Base-by-base conservation (phyloP, 2,113 vertebrate genomes). In the Lates calcarifer region DNA sequence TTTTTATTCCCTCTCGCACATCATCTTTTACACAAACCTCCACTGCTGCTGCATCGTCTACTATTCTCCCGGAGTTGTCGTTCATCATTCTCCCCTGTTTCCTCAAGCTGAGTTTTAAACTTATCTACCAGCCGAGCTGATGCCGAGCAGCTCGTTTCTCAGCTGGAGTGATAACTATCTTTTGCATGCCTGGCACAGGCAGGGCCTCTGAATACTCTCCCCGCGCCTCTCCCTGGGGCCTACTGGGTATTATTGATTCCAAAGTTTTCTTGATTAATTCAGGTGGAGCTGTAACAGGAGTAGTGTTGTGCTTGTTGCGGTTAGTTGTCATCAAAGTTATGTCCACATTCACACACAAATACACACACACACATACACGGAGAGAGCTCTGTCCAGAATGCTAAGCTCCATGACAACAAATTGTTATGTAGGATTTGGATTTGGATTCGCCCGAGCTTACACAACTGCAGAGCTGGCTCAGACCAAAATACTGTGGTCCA, bases 91-190 rank as follows among this genome's bases (percentile, higher is more conserved):
- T 56, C 33, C 24, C 53, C 45, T 14, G 47, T 80, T 90, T 88
- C 87, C 82, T 87, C 89, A 85, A 88, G 90, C 85, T 79, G 81
- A 77, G 77, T 90, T 91, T 88, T 81, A 82, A 76, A 87, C 35
- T 41, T 74, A 62, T 82, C 64, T 29, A 8, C 47, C 68, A 51
- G 72, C 61, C 29, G n/a, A 56, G 62, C 55, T 37, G 71, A 67
- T 49, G 73, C 83, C 28, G 57, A 88, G 72, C 75, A 72, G 76
- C 74, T 87, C 68, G 18, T 90, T 90, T 83, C 85, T 93, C 90
- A 91, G 85, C 75, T 14, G 57, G 86, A 75, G 81, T 31, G 89
- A 93, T 92, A 92, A 87, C 75, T 65, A 88, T 92, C 89, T 88
- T 82, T 86, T 74, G 75, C 80, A 64, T 22, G 51, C 58, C 45